Conservation (phyloP, 2,888 invertebrate species). For the Dynastes tityus region DNA sequence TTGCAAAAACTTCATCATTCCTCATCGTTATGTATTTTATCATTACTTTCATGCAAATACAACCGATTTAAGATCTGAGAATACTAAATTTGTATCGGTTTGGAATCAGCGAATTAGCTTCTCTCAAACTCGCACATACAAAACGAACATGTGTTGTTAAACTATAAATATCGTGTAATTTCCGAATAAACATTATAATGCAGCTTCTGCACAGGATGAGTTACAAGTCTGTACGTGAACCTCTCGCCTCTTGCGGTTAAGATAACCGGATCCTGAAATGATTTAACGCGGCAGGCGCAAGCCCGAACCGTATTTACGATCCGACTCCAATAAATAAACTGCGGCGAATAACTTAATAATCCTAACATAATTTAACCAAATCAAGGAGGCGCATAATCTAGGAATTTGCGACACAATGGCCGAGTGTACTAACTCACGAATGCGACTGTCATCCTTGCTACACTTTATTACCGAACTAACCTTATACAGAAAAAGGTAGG, state of each 20-base stretch:
- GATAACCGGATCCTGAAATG: conserved; percentile 51
- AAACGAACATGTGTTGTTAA: conserved; percentile 25
- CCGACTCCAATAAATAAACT: conserved; percentile 55
- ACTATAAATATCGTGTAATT: conserved; percentile 51
- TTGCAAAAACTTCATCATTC: no score
- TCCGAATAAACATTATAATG: conserved; percentile 50
- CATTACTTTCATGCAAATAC: no score
- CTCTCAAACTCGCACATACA: neutral
- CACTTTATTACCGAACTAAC: conserved; percentile 49
- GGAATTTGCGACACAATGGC: conserved; percentile 56
- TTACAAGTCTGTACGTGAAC: conserved; percentile 37
- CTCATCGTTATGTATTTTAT: no score
- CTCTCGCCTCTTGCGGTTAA: conserved; percentile 35
- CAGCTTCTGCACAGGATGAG: conserved; percentile 48
- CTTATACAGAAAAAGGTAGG: conserved; percentile 41
- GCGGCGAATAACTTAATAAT: conserved; percentile 59
- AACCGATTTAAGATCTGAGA: neutral
- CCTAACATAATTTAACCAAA: conserved; percentile 59
- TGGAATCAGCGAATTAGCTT: neutral
- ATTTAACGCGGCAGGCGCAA: conserved; percentile 56
- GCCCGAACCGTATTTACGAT: conserved; percentile 56
- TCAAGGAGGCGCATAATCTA: conserved; percentile 56
- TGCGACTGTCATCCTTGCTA: conserved; percentile 48
- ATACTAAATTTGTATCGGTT: neutral
- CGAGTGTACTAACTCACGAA: conserved; percentile 52